A percentile compares a stretch with the other conserved stretches of the same genome.
These are phyloP conservation scores for Drosophila algonquin DNA, from an alignment of 2,888 invertebrate species.

Conservation along the genomic window DNA sequence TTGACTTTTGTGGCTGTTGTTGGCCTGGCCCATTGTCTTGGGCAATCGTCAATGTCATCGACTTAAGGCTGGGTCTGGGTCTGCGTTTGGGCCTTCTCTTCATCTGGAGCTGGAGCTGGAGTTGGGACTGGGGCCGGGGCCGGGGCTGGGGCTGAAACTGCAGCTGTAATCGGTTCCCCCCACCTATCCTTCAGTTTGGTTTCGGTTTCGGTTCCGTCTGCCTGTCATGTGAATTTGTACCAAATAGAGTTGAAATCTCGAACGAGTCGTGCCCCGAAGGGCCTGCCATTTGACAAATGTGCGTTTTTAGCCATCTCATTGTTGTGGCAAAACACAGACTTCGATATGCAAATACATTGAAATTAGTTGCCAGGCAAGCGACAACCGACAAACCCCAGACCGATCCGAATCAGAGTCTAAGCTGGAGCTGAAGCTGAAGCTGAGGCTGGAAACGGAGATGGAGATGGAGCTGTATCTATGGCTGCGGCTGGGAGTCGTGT, in stretches of 20 bases:
- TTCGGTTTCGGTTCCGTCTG: conserved; percentile 34
- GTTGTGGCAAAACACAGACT: conserved; percentile 72
- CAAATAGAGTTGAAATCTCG: conserved; percentile 42
- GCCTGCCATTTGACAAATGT: conserved; percentile 68
- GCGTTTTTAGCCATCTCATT: conserved; percentile 72
- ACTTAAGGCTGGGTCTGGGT: not conserved
- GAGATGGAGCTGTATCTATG: not conserved
- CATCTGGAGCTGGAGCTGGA: not conserved
- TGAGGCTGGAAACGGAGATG: too few species aligned
- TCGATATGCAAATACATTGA: conserved; percentile 77
- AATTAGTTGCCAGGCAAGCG: conserved; percentile 66
- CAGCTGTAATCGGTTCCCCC: conserved; percentile 24
- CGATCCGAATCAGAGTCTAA: conserved; percentile 36
- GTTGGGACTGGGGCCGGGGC: not conserved
- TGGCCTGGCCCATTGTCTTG: conserved; percentile 46
- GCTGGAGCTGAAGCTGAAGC: not conserved
- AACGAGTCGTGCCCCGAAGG: conserved; percentile 49
- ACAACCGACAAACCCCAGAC: conserved; percentile 25
- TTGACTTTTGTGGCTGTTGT: conserved; percentile 50
- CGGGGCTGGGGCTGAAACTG: conserved; percentile 20
- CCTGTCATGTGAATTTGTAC: conserved; percentile 43
- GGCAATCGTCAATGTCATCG: conserved; percentile 52
- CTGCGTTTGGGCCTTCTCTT: not conserved
- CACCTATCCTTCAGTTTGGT: not conserved
- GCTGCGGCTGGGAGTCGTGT: conserved; percentile 48